Evolutionary conservation across 2,797 vertebrate species (phyloP).

Genomic region (Poeciliopsis infans): DNA sequence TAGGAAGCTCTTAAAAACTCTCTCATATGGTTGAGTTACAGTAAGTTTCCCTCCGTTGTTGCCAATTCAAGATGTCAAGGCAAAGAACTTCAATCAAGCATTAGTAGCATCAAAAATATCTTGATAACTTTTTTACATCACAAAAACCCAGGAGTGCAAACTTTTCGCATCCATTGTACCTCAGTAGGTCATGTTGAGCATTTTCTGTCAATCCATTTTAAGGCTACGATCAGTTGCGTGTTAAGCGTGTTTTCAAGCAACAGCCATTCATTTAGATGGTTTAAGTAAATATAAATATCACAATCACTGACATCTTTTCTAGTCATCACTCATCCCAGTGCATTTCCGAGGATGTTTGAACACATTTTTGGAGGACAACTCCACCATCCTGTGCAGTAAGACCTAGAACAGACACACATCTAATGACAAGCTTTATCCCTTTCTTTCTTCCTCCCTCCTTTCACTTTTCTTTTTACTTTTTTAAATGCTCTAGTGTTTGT

Average conservation of each 20-base stretch:
- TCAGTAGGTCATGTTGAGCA: constrained; percentile 14
- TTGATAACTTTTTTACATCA: not conserved
- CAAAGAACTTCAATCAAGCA: not conserved
- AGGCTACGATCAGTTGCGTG: constrained; percentile 26
- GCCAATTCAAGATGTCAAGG: not conserved
- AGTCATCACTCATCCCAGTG: constrained; percentile 78
- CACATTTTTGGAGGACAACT: constrained; percentile 49
- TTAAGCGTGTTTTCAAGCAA: constrained; percentile 37
- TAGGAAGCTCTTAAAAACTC: not conserved
- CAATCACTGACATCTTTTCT: constrained; percentile 73
- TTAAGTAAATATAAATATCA: constrained; percentile 51
- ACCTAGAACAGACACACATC: constrained; percentile 56
- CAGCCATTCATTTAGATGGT: constrained; percentile 35
- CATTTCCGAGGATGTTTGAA: constrained; percentile 66
- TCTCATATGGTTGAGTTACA: not conserved
- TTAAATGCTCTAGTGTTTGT: constrained; percentile 54
- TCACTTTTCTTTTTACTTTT: constrained; percentile 59
- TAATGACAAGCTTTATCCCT: constrained; percentile 71
- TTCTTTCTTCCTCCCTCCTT: constrained; percentile 59
- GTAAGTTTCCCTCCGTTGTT: not conserved
- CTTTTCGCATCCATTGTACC: not conserved
- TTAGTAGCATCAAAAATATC: too few relatives aligned
- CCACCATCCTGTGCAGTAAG: constrained; percentile 57
- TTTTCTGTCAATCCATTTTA: constrained; percentile 25
- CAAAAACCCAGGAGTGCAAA: not conserved